phyloP scores from a whole-genome alignment of 2,797 vertebrate species.

The Pipistrellus kuhlii region DNA sequence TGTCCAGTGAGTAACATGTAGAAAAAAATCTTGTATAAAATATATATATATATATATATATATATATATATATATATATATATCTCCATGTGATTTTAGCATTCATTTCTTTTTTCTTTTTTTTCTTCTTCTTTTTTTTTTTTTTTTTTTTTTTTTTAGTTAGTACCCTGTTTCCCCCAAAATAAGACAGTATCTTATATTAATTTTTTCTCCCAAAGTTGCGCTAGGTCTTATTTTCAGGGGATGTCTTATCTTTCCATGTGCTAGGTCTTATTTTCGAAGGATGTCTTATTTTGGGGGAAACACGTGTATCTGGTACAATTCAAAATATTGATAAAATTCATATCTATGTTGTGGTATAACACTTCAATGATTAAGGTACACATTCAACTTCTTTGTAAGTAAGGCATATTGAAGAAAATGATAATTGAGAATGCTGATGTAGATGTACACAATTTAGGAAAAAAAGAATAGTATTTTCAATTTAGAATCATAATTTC shows the following conservation, averaged over 20 bases:
- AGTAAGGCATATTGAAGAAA: background rate
- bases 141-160: background rate
- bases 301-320: background rate
- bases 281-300: too few species aligned
- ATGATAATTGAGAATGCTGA: background rate
- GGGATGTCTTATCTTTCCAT: too few species aligned
- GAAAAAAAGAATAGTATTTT: constrained; percentile 49
- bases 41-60: background rate
- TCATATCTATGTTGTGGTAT: background rate
- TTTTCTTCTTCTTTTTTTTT: too few species aligned
- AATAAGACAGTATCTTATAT: too few species aligned
- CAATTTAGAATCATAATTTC: constrained; percentile 47
- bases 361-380: constrained; percentile 1
- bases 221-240: too few species aligned
- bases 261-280: too few species aligned
- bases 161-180: too few species aligned
- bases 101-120: background rate
- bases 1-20: background rate
- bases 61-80: background rate
- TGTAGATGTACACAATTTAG: background rate
- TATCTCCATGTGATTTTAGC: background rate
- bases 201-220: too few species aligned
- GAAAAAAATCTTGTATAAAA: background rate
- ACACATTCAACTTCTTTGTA: background rate
- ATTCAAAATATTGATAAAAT: constrained; percentile 49